Evolutionary conservation across 2,797 vertebrate genomes (phyloP), one percentile per base, ranked within the genome.

Genomic region (Sebastes wilsoni): DNA sequence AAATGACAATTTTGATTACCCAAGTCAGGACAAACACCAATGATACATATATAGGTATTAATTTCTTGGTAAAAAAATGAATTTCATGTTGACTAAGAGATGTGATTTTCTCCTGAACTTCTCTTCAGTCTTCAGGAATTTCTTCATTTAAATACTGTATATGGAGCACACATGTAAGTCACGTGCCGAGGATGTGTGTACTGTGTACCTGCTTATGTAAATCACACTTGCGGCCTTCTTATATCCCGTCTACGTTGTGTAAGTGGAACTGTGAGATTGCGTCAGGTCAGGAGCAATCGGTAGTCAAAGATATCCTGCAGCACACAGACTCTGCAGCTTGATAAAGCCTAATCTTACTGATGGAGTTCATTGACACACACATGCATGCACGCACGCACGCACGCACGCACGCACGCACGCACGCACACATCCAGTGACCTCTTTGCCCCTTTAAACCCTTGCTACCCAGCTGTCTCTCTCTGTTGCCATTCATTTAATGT

Each of bases 321-420:
- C 75, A 52, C 60, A 20, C 65, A 61, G 75, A 62, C 46, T 6
- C 61, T 49, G 59, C 65, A 13, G 42, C 23, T 32, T 55, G 79
- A 89, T 83, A 73, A 77, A 77, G 22, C 72, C 75, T 89, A 85
- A 87, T 87, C 84, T 42, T 2, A 7, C 22, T 25, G 23, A 28
- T 22, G 34, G 16, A 82, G 79, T 75, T 80, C 79, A 77, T 46
- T 78, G 81, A 73, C 69, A 84, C 68, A 38, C 56, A 80, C 75
- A 73, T 14, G 49, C 22, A 49, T 1, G 27, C 20, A 36, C 6
- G 25, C 22, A 30, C 4, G 25, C 27, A 36, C 34, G 36, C 20
- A 36, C 4, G 49, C 22, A 49, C 8, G 18, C 22, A 46, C 4
- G n/a, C 18, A 36, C 6, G 25, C n/a, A 36, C 6, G 27, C 20